A percentile compares a stretch with the other conserved stretches of the same genome.
These are phyloP conservation scores for Galendromus occidentalis DNA, from an alignment of 1,140 invertebrate genomes.

Conservation along the genomic window DNA sequence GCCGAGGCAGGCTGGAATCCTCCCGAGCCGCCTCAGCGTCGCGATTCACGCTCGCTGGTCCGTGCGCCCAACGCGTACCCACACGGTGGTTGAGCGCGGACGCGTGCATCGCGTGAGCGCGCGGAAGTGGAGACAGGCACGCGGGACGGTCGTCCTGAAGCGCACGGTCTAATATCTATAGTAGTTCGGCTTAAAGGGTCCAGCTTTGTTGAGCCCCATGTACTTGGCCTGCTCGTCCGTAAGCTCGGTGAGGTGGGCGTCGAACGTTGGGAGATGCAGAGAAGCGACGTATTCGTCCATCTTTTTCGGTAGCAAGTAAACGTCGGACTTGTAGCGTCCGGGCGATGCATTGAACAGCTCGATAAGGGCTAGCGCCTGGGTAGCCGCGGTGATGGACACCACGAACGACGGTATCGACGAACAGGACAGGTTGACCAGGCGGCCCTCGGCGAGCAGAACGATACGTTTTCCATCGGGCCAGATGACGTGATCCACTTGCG, in stretches of 20 bases:
- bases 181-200: conserved; percentile 95
- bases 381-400: conserved; percentile 80
- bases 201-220: conserved; percentile 86
- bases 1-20: no score
- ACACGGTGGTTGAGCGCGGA: no score
- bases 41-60: no score
- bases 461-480: conserved; percentile 32
- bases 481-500: conserved; percentile 56
- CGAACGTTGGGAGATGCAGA: conserved; percentile 83
- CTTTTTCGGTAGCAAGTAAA: conserved; percentile 91
- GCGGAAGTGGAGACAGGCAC: no score
- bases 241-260: conserved; percentile 86
- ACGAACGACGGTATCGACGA: conserved; percentile 94
- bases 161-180: conserved; percentile 46
- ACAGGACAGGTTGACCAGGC: conserved; percentile 84
- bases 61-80: no score
- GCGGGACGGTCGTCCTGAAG: no score
- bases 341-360: conserved; percentile 86
- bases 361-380: conserved; percentile 81
- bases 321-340: conserved; percentile 85
- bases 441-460: conserved; percentile 72
- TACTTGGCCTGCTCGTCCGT: conserved; percentile 94
- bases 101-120: no score
- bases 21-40: no score
- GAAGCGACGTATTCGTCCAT: conserved; percentile 97